phyloP scores from a whole-genome alignment of 2,888 invertebrate species.

The Plagodis dolabraria region DNA sequence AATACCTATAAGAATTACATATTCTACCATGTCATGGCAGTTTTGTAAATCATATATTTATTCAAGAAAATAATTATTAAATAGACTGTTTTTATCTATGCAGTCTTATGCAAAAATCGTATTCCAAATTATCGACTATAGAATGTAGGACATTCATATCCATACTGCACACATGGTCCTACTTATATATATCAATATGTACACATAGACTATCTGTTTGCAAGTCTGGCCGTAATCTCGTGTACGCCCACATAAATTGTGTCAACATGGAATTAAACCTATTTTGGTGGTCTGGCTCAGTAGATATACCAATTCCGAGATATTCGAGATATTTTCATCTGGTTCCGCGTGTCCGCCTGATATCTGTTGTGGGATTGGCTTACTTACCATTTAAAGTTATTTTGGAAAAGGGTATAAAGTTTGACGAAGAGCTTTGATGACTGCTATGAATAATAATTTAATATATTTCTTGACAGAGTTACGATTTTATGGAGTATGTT shows the following conservation, averaged over 20 bases:
- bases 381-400: conserved; percentile 18
- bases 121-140: not conserved
- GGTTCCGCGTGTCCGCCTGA: conserved; percentile 29
- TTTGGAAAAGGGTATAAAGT: conserved; percentile 16
- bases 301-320: conserved; percentile 39
- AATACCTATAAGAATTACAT: no score
- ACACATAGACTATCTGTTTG: conserved; percentile 22
- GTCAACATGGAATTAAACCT: conserved; percentile 56
- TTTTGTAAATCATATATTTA: no score
- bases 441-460: conserved; percentile 24
- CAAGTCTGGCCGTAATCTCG: conserved; percentile 53
- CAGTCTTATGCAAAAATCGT: no score
- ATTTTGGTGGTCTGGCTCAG: conserved; percentile 49
- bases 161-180: not conserved
- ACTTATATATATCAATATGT: not conserved
- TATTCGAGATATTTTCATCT: conserved; percentile 33
- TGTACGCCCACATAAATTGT: conserved; percentile 65
- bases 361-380: conserved; percentile 13
- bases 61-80: no score
- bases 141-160: not conserved
- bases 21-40: no score
- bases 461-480: conserved; percentile 13
- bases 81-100: no score
- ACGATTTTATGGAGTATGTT: conserved; percentile 8
- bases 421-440: conserved; percentile 23